Evolutionary conservation across 2,888 invertebrate genomes (phyloP), one percentile per base, ranked within the genome.

Genomic region (Hemicrepidius hirtus): DNA sequence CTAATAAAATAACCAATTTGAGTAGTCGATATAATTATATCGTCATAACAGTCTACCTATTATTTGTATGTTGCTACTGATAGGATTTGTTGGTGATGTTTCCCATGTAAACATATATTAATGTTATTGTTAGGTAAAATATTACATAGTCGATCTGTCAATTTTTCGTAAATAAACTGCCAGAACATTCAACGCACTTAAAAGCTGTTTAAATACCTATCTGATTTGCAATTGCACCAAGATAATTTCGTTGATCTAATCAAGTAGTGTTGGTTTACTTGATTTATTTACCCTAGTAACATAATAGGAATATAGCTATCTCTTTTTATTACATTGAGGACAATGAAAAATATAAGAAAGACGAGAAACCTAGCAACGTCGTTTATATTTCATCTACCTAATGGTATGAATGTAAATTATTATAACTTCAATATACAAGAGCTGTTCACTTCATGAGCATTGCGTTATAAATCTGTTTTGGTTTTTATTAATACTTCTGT

Each of bases 1-100:
- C 40, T 68, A 53, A 60, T 68, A 68, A 60, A 68, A 40, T 53
- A 68, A 50, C 68, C 49, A 50, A 68, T 55, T 62, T 21, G 49
- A 62, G 41, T 55, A 50, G 28, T 53, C 28, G 62, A 68, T 62
- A 62, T 68, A 62, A 68, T 68, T 68, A 68, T 46, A 20, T 37
- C 37, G 40, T 60, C 59, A 60, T 44, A 60, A 68, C 24, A 60
- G 32, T 57, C 20, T 60, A 68, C 60, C 68, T 59, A 49, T 49
- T 68, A 68, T 68, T 68, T 50, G 49, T 57, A 28, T 35, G 20
- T 40, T 37, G 35, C 59, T 40, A 59, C 35, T 37, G n/a, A 3
- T 37, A 3, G 21, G 16, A 53, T 28, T 4, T n/a, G 37, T 37
- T 37, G 37, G n/a, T n/a, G n/a, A n/a, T n/a, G n/a, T n/a, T n/a